These are phyloP conservation scores for Antedon bifida DNA, from an alignment of 35 echinoderm and acorn worm genomes.

Conservation along the genomic window DNA sequence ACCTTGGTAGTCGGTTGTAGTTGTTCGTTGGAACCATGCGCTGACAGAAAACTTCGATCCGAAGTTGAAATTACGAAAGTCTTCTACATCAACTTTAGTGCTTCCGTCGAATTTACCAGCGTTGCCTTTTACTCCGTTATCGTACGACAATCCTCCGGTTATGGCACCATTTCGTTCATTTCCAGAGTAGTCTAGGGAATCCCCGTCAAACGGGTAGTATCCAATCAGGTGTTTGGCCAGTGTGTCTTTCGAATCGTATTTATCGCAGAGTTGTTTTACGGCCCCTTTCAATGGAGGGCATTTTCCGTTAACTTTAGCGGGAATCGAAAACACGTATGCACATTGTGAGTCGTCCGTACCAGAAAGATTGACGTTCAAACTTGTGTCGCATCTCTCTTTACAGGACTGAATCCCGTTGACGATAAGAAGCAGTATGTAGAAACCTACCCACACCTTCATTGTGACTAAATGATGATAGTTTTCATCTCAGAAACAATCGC, in stretches of 20 bases:
- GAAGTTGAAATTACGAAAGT: slow-evolving; percentile 23
- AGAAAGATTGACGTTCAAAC: neutral
- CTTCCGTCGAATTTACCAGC: slow-evolving; percentile 28
- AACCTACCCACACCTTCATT: too few relatives aligned
- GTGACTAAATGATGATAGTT: too few relatives aligned
- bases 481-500: too few relatives aligned
- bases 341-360: neutral
- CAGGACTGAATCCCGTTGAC: too few relatives aligned
- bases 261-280: neutral
- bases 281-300: neutral
- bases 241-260: neutral
- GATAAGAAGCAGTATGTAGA: too few relatives aligned
- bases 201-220: neutral
- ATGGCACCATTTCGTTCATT: neutral
- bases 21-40: slow-evolving; percentile 53
- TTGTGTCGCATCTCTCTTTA: neutral
- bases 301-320: neutral
- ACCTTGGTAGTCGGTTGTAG: slow-evolving; percentile 28
- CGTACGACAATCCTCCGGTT: neutral
- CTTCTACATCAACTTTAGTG: slow-evolving; percentile 16
- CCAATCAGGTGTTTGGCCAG: neutral
- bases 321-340: neutral
- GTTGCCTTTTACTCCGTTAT: slow-evolving; percentile 23
- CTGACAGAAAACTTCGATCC: slow-evolving; percentile 38
- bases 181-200: neutral